Percentiles rank a stretch among this genome's conserved stretches.
Conservation (phyloP, 1,140 invertebrate species). For the Drosophila insularis region DNA sequence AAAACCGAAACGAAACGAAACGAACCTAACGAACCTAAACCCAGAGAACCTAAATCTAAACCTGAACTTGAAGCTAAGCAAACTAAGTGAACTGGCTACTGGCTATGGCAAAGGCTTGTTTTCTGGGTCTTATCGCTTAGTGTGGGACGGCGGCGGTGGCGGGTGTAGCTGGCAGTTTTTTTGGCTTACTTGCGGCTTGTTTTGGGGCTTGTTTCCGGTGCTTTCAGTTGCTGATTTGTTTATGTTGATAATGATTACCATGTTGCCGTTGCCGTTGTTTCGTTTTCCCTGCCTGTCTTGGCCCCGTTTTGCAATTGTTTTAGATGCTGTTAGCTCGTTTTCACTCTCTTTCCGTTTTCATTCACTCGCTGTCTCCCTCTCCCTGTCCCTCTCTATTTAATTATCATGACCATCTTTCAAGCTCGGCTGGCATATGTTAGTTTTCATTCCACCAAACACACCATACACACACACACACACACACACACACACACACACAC, state of each 20-base stretch:
- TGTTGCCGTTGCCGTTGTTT: constrained; percentile 40
- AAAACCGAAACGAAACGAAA: no score
- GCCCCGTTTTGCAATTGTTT: constrained; percentile 30
- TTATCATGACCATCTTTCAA: constrained; percentile 75
- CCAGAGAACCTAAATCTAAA: not conserved
- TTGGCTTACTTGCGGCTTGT: constrained; percentile 9
- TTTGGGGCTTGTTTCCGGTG: constrained; percentile 27
- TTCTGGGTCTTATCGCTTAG: not conserved
- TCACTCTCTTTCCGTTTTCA: not conserved
- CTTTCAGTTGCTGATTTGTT: constrained; percentile 66
- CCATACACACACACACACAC: constrained; percentile 27
- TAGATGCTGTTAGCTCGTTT: constrained; percentile 20
- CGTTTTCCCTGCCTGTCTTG: not conserved
- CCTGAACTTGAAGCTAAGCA: constrained; percentile 30
- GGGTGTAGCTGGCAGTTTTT: not conserved
- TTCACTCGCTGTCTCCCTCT: not conserved
- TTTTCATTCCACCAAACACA: constrained; percentile 50
- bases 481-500: not conserved
- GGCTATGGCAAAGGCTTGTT: constrained; percentile 2
- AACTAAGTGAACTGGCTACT: not conserved
- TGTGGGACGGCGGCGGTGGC: not conserved
- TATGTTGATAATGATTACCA: constrained; percentile 78
- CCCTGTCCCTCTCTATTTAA: constrained; percentile 38
- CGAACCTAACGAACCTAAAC: constrained; percentile 1
- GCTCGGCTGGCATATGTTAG: constrained; percentile 73